phyloP scores from a whole-genome alignment of 1,140 invertebrate genomes.

The Microplitis mediator region DNA sequence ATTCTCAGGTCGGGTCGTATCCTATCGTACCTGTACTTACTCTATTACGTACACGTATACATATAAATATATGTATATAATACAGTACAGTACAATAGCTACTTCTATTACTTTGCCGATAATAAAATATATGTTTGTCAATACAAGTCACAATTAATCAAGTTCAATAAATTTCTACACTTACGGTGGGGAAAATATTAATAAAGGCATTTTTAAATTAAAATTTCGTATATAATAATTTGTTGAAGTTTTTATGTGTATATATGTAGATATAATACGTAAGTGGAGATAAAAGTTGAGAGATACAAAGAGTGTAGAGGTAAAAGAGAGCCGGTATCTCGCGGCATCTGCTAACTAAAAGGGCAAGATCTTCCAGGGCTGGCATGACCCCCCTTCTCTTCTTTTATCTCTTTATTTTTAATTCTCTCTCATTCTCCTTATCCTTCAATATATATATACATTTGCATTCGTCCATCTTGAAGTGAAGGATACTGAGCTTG shows the following conservation, averaged over 20 bases:
- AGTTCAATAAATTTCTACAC: no score
- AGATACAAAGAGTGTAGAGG: not conserved
- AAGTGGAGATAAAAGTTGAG: not conserved
- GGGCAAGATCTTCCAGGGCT: slow-evolving; percentile 42
- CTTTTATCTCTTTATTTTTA: slow-evolving; percentile 7
- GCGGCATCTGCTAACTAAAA: slow-evolving; percentile 60
- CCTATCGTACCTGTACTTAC: no score
- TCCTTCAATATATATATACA: not conserved
- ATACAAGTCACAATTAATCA: no score
- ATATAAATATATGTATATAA: no score
- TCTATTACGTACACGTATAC: no score
- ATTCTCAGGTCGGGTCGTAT: slow-evolving; percentile 2
- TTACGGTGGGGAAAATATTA: no score
- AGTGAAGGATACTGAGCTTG: not conserved
- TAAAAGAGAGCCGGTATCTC: slow-evolving; percentile 34
- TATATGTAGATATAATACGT: not conserved
- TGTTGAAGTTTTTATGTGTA: no score
- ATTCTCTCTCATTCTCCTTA: slow-evolving; percentile 1
- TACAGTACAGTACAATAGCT: no score
- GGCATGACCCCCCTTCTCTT: slow-evolving; percentile 29
- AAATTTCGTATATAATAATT: not conserved
- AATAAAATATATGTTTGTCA: no score
- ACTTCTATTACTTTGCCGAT: no score
- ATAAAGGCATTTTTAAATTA: not conserved
- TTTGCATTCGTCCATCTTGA: slow-evolving; percentile 25